Base-by-base conservation (phyloP, 1,140 invertebrate species). In the Drosophila lini region DNA sequence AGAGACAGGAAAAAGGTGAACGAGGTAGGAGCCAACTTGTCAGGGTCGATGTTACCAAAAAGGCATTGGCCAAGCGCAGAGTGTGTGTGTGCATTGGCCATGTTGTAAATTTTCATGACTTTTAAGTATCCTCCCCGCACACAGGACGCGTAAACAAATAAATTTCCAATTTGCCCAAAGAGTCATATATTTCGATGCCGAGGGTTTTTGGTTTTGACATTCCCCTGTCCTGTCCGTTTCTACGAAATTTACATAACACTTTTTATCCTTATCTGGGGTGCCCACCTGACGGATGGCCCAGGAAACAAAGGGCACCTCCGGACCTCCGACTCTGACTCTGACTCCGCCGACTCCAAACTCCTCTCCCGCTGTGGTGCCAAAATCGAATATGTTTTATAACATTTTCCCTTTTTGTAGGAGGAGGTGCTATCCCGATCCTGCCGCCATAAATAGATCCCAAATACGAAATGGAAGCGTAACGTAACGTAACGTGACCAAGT, bases 91-190 rank as follows among this genome's bases (percentile, higher is more conserved):
- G 41, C 63, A 65, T n/a, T 53, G 52, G 84, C 80, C 80, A 89
- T 89, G 84, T 78, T 89, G 85, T 89, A 89, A 89, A 89, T 89
- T 89, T 89, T 84, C 85, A 89, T 88, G 84, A 90, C 74, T 89
- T 84, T 89, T 84, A 81, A 81, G 85, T 76, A 67, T 41, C 50
- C 45, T 9, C 36, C 57, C 58, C 61, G 9, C 60, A 50, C 60
- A 50, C 74, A 64, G 78, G 58, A 78, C 74, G 84, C 78, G 80
- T 89, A 89, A 89, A 89, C 80, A 89, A 89, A 89, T 89, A 89
- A 89, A 89, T 89, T 90, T 89, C 81, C 84, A 89, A 89, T 89
- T 89, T 89, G 85, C 62, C 67, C 80, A 81, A 59, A 77, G 73
- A 89, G 80, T 84, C 84, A 88, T 88, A 88, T 88, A 88, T 89